phyloP scores from a whole-genome alignment of 2,797 vertebrate genomes.

The Amniataba percoides region DNA sequence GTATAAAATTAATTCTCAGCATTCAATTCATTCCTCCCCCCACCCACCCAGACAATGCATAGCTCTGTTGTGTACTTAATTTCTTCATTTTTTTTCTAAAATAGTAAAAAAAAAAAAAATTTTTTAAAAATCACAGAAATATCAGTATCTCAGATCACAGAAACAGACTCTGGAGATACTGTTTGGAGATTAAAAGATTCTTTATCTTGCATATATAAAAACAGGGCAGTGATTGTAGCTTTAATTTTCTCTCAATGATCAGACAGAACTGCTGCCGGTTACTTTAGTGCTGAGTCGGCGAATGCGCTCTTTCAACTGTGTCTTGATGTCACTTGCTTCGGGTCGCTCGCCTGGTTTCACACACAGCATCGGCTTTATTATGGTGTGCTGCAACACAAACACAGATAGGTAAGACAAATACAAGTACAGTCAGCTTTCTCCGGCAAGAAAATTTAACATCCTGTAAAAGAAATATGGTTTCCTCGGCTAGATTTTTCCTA shows the following conservation, averaged over 20 bases:
- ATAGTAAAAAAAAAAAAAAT: too few relatives aligned
- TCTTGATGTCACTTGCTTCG: conserved; percentile 51
- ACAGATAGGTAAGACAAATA: background rate
- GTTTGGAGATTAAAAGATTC: background rate
- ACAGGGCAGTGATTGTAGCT: background rate
- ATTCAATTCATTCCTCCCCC: too few relatives aligned
- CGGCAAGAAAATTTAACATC: too few relatives aligned
- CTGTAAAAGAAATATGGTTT: background rate
- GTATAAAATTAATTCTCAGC: background rate
- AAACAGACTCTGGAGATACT: background rate
- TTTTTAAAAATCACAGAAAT: background rate
- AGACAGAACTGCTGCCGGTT: background rate
- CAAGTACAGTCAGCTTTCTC: too few relatives aligned
- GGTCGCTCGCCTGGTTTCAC: conserved; percentile 57
- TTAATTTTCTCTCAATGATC: background rate
- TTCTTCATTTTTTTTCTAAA: too few relatives aligned
- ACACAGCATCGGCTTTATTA: conserved; percentile 69
- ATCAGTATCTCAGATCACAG: background rate
- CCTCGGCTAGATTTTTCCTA: too few relatives aligned
- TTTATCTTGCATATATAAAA: background rate
- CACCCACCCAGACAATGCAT: too few relatives aligned
- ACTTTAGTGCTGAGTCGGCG: background rate
- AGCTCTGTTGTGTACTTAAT: too few relatives aligned
- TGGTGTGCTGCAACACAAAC: conserved; percentile 45
- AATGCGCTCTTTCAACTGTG: conserved; percentile 15